Conservation (phyloP, 2,113 vertebrate species). For the Cavia porcellus region DNA sequence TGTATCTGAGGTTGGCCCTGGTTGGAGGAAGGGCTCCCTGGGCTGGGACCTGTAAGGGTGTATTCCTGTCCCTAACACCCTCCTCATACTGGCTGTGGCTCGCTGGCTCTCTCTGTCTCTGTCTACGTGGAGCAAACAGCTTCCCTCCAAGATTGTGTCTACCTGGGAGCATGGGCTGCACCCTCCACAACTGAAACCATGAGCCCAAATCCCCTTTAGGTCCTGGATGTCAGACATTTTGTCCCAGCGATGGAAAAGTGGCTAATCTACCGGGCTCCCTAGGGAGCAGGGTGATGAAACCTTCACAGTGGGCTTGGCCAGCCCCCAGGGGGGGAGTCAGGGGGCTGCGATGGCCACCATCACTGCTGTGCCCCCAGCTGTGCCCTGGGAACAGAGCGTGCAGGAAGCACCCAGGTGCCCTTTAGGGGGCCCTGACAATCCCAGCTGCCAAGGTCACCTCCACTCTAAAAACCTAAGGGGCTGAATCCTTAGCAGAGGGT, state of each 20-base stretch:
- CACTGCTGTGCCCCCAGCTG: not conserved
- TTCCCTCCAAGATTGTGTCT: not conserved
- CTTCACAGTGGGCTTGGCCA: not conserved
- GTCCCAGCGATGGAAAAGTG: not conserved
- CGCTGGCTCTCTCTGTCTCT: not conserved
- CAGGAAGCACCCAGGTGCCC: not conserved
- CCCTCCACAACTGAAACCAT: too few relatives aligned
- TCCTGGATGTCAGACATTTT: not conserved
- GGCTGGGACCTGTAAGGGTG: not conserved
- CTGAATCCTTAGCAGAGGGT: not conserved
- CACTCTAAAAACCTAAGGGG: not conserved
- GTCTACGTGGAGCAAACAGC: not conserved
- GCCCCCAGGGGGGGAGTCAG: not conserved
- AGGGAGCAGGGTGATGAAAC: not conserved
- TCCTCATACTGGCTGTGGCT: not conserved
- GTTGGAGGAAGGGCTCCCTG: not conserved
- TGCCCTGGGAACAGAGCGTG: not conserved
- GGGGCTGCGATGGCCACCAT: fast-evolving
- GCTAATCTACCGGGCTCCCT: not conserved
- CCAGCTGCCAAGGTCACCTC: not conserved
- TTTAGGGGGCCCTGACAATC: not conserved
- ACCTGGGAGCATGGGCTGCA: not conserved
- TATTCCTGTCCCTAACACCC: fast-evolving
- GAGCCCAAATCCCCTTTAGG: too few relatives aligned
- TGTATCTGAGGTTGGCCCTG: not conserved